phyloP scores from a whole-genome alignment of 2,797 vertebrate genomes.

The Spheniscus humboldti region DNA sequence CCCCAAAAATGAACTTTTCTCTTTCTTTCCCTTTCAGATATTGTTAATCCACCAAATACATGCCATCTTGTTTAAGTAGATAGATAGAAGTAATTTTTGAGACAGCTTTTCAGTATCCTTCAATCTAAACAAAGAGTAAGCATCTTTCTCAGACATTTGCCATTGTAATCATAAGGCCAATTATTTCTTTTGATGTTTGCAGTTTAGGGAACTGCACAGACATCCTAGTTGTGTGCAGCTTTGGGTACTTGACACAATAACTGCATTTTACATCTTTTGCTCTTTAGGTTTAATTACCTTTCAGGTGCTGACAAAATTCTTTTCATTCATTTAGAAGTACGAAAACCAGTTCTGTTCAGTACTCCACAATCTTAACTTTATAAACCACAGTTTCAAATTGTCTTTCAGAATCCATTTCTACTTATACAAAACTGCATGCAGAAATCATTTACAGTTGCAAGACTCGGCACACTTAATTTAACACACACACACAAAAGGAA shows the following conservation, averaged over 20 bases:
- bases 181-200: not conserved
- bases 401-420: not conserved
- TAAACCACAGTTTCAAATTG: not conserved
- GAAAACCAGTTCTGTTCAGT: not conserved
- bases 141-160: not conserved
- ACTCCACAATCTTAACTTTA: not conserved
- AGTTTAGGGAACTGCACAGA: not conserved
- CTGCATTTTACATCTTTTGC: not conserved
- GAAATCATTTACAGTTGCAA: not conserved
- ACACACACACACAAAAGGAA: not conserved
- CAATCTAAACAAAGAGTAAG: not conserved
- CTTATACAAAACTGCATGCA: not conserved
- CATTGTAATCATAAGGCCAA: not conserved
- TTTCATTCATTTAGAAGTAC: not conserved
- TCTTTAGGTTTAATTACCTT: not conserved
- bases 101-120: not conserved
- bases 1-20: not conserved
- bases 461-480: not conserved
- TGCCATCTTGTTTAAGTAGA: not conserved
- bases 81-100: not conserved
- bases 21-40: not conserved
- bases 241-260: not conserved
- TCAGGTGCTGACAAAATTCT: not conserved
- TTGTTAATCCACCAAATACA: not conserved
- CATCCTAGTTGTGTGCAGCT: not conserved